A percentile compares a stretch with the other conserved stretches of the same genome.
phyloP scores from a whole-genome alignment of 2,888 invertebrate genomes.

The Creontiades dilutus region DNA sequence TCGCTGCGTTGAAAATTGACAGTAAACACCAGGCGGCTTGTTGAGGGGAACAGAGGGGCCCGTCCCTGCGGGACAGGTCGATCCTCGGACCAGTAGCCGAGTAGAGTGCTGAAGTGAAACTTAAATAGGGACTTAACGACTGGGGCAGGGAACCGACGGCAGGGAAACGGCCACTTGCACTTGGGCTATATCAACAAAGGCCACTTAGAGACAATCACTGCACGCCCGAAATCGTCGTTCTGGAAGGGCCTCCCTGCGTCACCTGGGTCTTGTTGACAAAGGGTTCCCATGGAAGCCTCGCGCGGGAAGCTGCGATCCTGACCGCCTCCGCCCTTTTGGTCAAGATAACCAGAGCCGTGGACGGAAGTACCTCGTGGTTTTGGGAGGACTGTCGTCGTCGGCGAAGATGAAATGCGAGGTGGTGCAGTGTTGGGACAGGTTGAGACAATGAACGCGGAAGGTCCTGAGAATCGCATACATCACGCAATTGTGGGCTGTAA shows the following conservation, averaged over 20 bases:
- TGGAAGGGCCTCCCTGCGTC: constrained; percentile 47
- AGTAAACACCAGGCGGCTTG: neutral
- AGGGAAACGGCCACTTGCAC: constrained; percentile 61
- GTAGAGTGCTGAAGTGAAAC: constrained; percentile 63
- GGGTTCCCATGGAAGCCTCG: constrained; percentile 17
- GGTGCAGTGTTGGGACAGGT: neutral
- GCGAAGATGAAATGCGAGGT: no score
- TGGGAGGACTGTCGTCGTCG: neutral
- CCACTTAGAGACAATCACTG: constrained; percentile 65
- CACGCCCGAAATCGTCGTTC: constrained; percentile 51
- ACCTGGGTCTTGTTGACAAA: constrained; percentile 63
- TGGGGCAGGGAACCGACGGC: constrained; percentile 28
- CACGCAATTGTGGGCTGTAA: no score
- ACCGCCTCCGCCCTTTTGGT: neutral
- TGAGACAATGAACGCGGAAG: neutral
- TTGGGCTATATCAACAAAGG: constrained; percentile 56
- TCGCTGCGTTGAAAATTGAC: neutral
- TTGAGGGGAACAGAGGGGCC: neutral
- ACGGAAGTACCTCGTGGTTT: neutral
- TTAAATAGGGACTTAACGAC: constrained; percentile 63
- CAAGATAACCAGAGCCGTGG: neutral
- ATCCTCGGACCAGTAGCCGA: neutral
- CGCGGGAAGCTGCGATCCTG: neutral
- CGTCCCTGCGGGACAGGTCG: neutral
- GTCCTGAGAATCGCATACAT: no score